Evolutionary conservation across 2,113 vertebrate species (phyloP), one percentile per base, ranked within the genome.

Genomic region (Bubo bubo): DNA sequence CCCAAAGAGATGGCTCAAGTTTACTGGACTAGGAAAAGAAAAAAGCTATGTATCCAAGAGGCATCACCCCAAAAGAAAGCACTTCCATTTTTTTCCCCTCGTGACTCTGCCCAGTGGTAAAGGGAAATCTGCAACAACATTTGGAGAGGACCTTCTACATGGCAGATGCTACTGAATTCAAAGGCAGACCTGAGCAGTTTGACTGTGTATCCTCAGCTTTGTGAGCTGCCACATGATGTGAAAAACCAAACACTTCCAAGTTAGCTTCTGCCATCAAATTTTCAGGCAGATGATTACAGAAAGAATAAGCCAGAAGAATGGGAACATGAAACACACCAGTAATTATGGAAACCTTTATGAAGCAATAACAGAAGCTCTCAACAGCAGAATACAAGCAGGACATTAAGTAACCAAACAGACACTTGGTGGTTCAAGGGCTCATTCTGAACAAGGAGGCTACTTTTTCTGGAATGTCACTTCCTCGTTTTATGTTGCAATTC

Each of bases 281-380:
- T 63, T 87, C 89, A 85, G 74, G 39, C 53, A 90, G 59, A 87
- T 64, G 50, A 91, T 66, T 93, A 94, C 64, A 89, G 49, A 79
- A 87, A 76, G 70, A 96, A 35, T 23, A 79, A 92, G 56, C 18
- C 76, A 89, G 56, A 94, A 90, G 52, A 95, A 89, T n/a, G 35
- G 45, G 62, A 95, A 45, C 59, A 49, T 22, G 35, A 95, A 73
- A 53, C 66, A 58, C 56, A 71, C 6, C 20, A 62, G 50, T 79
- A 89, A 68, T 89, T 91, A 66, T 49, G 67, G 34, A 81, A 90
- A 82, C 58, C 47, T 66, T 91, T 45, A 64, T 58, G 70, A 96
- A 94, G 80, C 64, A 97, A 17, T 56, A 90, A 86, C 81, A 91
- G 90, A 63, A 89, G 53, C 45, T 76, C 88, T 71, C 58, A 88